phyloP scores from a whole-genome alignment of 2,888 invertebrate species.

The Subacronicta megacephala region DNA sequence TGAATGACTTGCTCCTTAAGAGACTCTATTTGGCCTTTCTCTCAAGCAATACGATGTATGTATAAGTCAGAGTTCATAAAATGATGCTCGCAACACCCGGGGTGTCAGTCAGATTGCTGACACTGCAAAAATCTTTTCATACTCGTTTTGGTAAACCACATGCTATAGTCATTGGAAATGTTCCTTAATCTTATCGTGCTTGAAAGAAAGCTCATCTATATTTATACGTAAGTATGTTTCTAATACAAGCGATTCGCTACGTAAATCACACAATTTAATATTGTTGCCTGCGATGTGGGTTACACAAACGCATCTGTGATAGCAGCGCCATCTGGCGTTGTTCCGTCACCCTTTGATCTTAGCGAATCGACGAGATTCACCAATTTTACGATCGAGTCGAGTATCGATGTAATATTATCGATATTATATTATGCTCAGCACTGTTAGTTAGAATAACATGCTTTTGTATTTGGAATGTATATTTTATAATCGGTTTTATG shows the following conservation, averaged over 20 bases:
- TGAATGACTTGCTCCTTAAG: too few relatives aligned
- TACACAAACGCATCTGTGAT: slow-evolving; percentile 48
- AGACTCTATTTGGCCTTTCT: too few relatives aligned
- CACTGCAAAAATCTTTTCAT: too few relatives aligned
- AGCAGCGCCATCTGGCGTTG: slow-evolving; percentile 49
- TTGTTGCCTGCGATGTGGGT: slow-evolving; percentile 48
- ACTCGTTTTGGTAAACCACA: too few relatives aligned
- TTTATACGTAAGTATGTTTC: not conserved
- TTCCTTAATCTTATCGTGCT: too few relatives aligned
- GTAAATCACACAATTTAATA: slow-evolving; percentile 42
- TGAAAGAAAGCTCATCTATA: too few relatives aligned
- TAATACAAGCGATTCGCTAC: not conserved
- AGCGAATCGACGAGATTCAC: slow-evolving; percentile 23
- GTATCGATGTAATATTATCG: slow-evolving; percentile 46
- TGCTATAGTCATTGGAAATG: too few relatives aligned
- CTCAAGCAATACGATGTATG: too few relatives aligned
- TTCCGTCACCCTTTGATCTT: slow-evolving; percentile 50
- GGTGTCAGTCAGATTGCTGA: too few relatives aligned
- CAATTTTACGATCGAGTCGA: slow-evolving; percentile 39
- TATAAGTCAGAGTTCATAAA: too few relatives aligned
- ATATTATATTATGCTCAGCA: slow-evolving; percentile 46
- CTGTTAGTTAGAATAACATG: slow-evolving; percentile 21
- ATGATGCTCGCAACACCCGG: too few relatives aligned
- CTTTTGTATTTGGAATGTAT: slow-evolving; percentile 13
- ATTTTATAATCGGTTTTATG: slow-evolving; percentile 14